Evolutionary conservation across 2,113 vertebrate species (phyloP).

Genomic region (Cheilinus undulatus): DNA sequence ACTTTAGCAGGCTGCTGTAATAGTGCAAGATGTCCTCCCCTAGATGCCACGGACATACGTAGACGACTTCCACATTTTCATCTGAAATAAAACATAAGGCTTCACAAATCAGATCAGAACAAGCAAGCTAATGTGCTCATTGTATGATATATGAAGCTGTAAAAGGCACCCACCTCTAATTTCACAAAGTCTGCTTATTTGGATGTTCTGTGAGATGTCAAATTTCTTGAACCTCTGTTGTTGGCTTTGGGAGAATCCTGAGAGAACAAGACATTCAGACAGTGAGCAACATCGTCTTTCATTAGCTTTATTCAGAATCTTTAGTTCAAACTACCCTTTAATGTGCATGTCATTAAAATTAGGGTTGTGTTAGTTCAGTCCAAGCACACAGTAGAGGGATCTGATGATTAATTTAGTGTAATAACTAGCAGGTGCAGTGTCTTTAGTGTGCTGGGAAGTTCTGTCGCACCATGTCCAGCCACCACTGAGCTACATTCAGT

Average conservation of each 20-base stretch:
- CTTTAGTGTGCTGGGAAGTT: conserved; percentile 49
- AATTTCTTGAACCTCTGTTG: conserved; percentile 80
- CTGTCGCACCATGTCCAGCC: conserved; percentile 68
- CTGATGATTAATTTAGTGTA: conserved; percentile 67
- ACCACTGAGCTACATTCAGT: conserved; percentile 61
- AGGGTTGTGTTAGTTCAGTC: conserved; percentile 38
- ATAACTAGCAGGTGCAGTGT: conserved; percentile 72
- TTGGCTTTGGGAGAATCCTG: conserved; percentile 84
- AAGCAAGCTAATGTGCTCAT: not conserved
- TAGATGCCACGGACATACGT: conserved; percentile 87
- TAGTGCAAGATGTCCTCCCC: conserved; percentile 87
- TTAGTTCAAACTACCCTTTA: conserved; percentile 15
- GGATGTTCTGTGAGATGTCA: conserved; percentile 86
- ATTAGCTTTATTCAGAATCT: conserved; percentile 33
- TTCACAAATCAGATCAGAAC: not conserved
- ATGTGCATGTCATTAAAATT: conserved; percentile 13
- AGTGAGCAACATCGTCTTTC: conserved; percentile 22
- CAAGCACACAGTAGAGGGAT: conserved; percentile 53
- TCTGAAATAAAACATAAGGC: conserved; percentile 78
- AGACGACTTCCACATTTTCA: conserved; percentile 92
- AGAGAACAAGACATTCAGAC: conserved; percentile 17
- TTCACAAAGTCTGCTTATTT: conserved; percentile 90
- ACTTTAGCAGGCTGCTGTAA: conserved; percentile 88
- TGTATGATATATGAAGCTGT: not conserved
- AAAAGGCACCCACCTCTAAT: conserved; percentile 83